A percentile compares a stretch with the other conserved stretches of the same genome.
phyloP scores from a whole-genome alignment of 2,113 vertebrate genomes.

The Mystacornis crossleyi region DNA sequence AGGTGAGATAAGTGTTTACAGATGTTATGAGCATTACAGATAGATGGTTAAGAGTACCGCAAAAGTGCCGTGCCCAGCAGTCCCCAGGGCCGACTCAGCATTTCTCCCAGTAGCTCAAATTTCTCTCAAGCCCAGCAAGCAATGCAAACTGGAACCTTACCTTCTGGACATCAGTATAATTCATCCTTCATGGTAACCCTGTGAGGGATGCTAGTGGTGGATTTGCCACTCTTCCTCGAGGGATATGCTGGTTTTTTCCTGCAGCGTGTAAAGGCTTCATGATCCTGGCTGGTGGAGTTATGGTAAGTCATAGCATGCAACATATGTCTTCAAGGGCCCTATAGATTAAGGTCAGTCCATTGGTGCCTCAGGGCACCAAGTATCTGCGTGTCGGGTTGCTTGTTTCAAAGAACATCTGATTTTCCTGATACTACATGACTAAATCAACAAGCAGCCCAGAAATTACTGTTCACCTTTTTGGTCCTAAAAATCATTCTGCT shows the following conservation, averaged over 20 bases:
- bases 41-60: background rate
- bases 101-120: background rate
- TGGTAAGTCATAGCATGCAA: background rate
- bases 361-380: background rate
- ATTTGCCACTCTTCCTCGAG: background rate
- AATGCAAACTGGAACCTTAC: background rate
- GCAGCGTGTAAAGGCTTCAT: background rate
- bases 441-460: background rate
- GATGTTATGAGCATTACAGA: background rate
- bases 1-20: constrained; percentile 17
- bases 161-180: background rate
- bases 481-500: background rate
- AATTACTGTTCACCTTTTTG: background rate
- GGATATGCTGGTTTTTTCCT: background rate
- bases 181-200: background rate
- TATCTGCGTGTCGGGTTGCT: background rate
- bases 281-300: background rate
- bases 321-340: background rate
- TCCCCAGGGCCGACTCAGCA: background rate
- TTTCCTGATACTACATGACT: background rate
- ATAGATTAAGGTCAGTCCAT: background rate
- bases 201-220: background rate
- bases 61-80: background rate
- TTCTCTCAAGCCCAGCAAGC: background rate
- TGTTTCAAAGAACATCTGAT: background rate